Evolutionary conservation across 2,797 vertebrate genomes (phyloP).

Genomic region (Enteromius anoplus): DNA sequence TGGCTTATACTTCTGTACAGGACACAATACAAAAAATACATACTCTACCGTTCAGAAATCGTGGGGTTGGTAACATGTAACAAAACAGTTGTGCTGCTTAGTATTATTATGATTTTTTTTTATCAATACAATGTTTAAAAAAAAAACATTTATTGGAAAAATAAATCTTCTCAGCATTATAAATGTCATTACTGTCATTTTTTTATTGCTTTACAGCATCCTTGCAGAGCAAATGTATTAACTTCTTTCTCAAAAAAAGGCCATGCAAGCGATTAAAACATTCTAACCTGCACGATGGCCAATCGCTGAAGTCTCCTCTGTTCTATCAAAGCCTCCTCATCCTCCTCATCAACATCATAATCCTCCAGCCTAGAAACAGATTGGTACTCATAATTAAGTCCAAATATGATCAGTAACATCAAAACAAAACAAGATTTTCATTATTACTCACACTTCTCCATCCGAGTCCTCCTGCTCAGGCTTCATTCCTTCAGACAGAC

Average conservation of each 20-base stretch:
- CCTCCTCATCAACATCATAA: constrained; percentile 94
- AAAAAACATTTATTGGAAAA: background rate
- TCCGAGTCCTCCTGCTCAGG: constrained; percentile 90
- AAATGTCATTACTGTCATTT: background rate
- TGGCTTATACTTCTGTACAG: constrained; percentile 88
- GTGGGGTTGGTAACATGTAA: background rate
- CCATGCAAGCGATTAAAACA: background rate
- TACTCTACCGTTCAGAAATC: background rate
- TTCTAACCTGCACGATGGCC: constrained; percentile 92
- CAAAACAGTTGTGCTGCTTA: background rate
- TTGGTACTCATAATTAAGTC: background rate
- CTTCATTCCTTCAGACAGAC: constrained; percentile 98
- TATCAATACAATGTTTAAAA: background rate
- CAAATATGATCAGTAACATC: background rate
- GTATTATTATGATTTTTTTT: background rate
- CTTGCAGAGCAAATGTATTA: background rate
- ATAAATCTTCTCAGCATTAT: background rate
- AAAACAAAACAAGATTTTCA: background rate
- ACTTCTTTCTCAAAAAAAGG: background rate
- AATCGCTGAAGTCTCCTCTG: constrained; percentile 92
- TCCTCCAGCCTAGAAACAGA: constrained; percentile 86
- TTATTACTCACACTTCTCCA: constrained; percentile 58
- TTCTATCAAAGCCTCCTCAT: constrained; percentile 96
- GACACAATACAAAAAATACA: constrained; percentile 7
- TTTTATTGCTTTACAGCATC: background rate